These are phyloP conservation scores for Micronycteris hirsuta DNA, from an alignment of 2,113 vertebrate genomes.

Conservation along the genomic window DNA sequence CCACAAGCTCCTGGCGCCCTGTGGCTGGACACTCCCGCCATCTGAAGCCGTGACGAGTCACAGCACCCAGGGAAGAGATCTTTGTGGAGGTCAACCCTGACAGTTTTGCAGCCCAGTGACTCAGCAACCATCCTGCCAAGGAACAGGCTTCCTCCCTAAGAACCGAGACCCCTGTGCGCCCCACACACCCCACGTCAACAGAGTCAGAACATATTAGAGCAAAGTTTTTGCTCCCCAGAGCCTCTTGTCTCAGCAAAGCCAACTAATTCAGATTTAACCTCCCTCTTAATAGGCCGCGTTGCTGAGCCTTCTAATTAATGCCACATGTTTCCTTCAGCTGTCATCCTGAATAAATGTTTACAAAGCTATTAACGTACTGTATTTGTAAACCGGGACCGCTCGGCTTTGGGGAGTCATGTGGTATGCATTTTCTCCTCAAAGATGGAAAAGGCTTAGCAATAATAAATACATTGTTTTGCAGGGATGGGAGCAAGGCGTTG, in stretches of 20 bases:
- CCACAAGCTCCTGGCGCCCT: neutral
- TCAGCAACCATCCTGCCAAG: neutral
- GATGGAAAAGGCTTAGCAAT: slow-evolving; percentile 81
- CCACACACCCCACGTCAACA: slow-evolving; percentile 72
- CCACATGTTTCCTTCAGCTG: slow-evolving; percentile 86
- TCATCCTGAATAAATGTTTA: slow-evolving; percentile 90
- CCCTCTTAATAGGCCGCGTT: slow-evolving; percentile 81
- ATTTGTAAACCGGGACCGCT: slow-evolving; percentile 85
- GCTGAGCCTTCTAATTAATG: slow-evolving; percentile 87
- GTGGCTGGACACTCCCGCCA: accelerated
- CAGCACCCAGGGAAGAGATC: neutral
- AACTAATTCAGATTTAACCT: slow-evolving; percentile 84
- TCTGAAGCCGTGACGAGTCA: neutral
- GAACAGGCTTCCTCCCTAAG: neutral
- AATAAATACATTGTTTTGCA: slow-evolving; percentile 81
- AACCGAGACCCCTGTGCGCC: neutral
- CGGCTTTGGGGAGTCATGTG: slow-evolving; percentile 84
- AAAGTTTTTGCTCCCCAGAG: slow-evolving; percentile 78
- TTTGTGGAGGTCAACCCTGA: neutral
- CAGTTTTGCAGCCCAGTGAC: neutral
- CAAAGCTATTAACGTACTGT: slow-evolving; percentile 88
- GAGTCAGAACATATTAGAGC: slow-evolving; percentile 80
- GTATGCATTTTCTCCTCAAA: slow-evolving; percentile 83
- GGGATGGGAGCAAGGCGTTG: slow-evolving; percentile 76
- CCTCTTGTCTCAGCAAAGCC: slow-evolving; percentile 81